Conservation (phyloP, 2,888 invertebrate genomes). For the Calephelis perditalis region DNA sequence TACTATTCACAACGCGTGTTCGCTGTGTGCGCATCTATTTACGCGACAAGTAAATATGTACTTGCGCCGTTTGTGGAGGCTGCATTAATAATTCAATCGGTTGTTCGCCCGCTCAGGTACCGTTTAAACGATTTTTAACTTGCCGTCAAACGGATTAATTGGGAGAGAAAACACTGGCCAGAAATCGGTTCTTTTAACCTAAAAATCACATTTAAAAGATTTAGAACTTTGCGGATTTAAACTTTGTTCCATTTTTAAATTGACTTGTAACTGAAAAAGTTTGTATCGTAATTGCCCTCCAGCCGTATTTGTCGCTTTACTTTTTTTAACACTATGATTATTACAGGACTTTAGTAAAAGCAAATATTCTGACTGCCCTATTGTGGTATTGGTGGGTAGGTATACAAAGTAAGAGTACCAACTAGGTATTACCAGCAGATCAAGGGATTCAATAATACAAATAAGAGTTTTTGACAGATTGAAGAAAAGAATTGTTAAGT, state of each 20-base stretch:
- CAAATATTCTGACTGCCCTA: no score
- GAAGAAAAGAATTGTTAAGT: no score
- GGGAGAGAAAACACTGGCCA: slow-evolving; percentile 36
- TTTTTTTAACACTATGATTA: no score
- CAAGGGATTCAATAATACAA: no score
- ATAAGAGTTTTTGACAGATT: no score
- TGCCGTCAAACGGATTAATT: slow-evolving; percentile 70
- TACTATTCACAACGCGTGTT: slow-evolving; percentile 69
- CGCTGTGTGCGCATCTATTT: slow-evolving; percentile 78
- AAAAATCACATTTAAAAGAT: slow-evolving; percentile 19
- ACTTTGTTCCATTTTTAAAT: slow-evolving; percentile 16
- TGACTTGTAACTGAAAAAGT: neutral
- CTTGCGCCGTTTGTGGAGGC: slow-evolving; percentile 74
- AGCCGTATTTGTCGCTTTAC: no score
- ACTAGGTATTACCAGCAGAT: no score
- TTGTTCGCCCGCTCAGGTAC: slow-evolving; percentile 62
- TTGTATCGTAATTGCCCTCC: no score
- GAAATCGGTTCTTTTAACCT: slow-evolving; percentile 21
- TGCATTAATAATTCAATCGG: slow-evolving; percentile 78
- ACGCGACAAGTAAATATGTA: slow-evolving; percentile 76
- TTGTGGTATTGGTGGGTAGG: no score
- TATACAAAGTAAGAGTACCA: no score
- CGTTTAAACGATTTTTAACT: slow-evolving; percentile 77
- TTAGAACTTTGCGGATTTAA: slow-evolving; percentile 14
- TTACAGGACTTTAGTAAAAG: no score